Percentiles rank a stretch among this genome's conserved stretches.
phyloP scores from a whole-genome alignment of 2,113 vertebrate species.

The Gopherus flavomarginatus region DNA sequence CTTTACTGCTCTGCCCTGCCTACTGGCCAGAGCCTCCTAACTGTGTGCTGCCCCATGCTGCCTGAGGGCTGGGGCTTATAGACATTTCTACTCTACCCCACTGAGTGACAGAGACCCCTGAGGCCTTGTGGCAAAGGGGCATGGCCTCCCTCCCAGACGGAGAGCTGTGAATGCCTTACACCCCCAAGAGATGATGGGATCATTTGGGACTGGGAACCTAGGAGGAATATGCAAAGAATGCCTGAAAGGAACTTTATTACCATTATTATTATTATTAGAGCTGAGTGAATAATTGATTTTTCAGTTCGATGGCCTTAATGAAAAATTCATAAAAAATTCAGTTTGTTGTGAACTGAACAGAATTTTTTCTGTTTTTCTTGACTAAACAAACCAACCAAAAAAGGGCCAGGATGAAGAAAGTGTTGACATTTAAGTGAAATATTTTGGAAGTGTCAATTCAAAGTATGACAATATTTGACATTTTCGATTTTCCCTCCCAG shows the following conservation, averaged over 20 bases:
- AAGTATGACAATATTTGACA: not conserved
- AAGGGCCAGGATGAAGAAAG: not conserved
- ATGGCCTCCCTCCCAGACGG: no score
- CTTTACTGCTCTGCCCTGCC: no score
- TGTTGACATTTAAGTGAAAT: not conserved
- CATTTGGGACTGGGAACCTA: no score
- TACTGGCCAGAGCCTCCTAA: no score
- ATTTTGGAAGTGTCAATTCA: not conserved
- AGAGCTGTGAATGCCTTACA: no score
- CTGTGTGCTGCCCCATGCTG: no score
- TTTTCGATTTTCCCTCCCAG: not conserved
- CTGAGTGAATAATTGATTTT: not conserved
- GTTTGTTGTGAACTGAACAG: not conserved
- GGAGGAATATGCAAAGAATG: no score
- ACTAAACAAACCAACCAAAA: not conserved
- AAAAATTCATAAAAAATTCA: not conserved
- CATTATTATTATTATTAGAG: not conserved
- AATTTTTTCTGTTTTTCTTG: not conserved
- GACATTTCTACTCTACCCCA: no score
- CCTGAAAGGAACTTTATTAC: not conserved
- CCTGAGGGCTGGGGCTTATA: no score
- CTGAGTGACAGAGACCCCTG: no score
- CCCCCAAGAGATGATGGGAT: no score
- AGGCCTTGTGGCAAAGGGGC: no score
- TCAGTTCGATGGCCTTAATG: not conserved